A percentile compares a stretch with the other conserved stretches of the same genome.
These are phyloP conservation scores for Anthoscopus minutus DNA, from an alignment of 2,113 vertebrate species.

Conservation along the genomic window DNA sequence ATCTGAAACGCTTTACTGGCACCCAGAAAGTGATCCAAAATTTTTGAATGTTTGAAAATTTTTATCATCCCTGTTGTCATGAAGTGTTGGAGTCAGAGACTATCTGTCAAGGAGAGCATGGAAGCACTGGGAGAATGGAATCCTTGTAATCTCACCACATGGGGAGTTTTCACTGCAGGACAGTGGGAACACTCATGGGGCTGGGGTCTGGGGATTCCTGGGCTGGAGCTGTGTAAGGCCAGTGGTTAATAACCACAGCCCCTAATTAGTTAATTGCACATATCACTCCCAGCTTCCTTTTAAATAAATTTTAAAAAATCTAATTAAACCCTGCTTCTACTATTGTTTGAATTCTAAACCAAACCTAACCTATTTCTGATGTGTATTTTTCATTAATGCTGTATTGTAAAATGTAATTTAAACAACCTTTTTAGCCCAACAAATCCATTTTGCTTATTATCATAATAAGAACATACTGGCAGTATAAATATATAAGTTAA, in stretches of 20 bases:
- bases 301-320: neutral
- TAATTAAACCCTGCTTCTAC: neutral
- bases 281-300: neutral
- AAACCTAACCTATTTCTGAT: neutral
- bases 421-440: neutral
- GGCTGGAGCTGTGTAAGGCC: neutral
- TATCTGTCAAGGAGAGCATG: neutral
- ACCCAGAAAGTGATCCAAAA: neutral
- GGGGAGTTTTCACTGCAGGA: accelerated
- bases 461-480: neutral
- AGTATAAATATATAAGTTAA: neutral
- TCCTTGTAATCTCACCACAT: accelerated
- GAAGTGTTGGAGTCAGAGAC: too few species aligned
- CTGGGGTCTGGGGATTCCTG: neutral
- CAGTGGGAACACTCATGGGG: accelerated
- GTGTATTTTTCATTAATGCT: neutral
- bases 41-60: neutral
- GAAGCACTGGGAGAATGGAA: accelerated
- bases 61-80: neutral
- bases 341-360: neutral
- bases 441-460: neutral
- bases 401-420: neutral
- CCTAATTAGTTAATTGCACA: neutral
- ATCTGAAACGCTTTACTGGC: neutral
- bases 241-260: neutral